phyloP scores from a whole-genome alignment of 2,888 invertebrate species.

The Polydesmus complanatus region DNA sequence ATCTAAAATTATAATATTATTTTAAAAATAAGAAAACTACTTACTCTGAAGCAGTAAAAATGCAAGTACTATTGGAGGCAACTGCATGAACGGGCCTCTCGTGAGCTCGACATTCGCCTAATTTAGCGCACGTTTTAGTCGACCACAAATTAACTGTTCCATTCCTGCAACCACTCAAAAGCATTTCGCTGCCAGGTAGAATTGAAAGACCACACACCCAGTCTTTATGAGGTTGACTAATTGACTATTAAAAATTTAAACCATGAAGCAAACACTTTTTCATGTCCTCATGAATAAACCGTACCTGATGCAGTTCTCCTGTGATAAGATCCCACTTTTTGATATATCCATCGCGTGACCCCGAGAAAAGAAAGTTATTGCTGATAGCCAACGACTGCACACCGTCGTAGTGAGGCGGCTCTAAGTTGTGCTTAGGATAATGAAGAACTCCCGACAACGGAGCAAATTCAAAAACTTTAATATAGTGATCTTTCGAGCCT shows the following conservation, averaged over 20 bases:
- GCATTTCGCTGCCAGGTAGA: slow-evolving; percentile 40
- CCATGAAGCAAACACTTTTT: neutral
- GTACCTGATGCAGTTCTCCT: slow-evolving; percentile 32
- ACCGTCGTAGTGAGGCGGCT: slow-evolving; percentile 82
- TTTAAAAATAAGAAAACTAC: slow-evolving; percentile 28
- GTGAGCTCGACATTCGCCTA: slow-evolving; percentile 55
- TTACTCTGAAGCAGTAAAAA: slow-evolving; percentile 75
- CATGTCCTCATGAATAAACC: neutral
- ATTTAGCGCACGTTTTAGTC: slow-evolving; percentile 46
- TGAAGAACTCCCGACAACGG: slow-evolving; percentile 38
- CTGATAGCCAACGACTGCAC: slow-evolving; percentile 61
- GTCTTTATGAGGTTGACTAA: slow-evolving; percentile 73
- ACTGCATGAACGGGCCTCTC: slow-evolving; percentile 52
- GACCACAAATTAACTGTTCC: slow-evolving; percentile 64
- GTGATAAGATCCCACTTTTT: slow-evolving; percentile 61
- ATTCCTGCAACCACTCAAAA: slow-evolving; percentile 62
- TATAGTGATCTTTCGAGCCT: slow-evolving; percentile 74
- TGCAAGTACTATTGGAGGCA: slow-evolving; percentile 44
- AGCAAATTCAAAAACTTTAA: slow-evolving; percentile 45
- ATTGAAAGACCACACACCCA: slow-evolving; percentile 66
- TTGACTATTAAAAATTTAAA: slow-evolving; percentile 37
- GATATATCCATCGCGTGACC: slow-evolving; percentile 69
- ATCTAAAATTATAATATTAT: neutral
- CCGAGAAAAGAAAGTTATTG: slow-evolving; percentile 58
- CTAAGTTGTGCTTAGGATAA: slow-evolving; percentile 48